Percentiles rank a stretch among this genome's conserved stretches.
Evolutionary conservation across 1,140 invertebrate species (phyloP).

Genomic region (Mizuhopecten yessoensis): DNA sequence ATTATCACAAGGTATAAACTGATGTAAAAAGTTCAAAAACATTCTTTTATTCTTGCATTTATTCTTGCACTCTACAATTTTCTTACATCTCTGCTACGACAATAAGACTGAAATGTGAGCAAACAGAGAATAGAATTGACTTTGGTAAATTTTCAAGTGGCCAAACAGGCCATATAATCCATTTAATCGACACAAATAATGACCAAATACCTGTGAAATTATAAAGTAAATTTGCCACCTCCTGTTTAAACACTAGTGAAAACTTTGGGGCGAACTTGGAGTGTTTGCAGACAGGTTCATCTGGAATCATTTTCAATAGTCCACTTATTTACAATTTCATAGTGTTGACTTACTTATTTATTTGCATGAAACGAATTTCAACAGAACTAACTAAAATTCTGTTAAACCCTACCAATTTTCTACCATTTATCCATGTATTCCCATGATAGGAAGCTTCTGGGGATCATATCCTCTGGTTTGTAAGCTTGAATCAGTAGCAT

Average conservation of each 20-base stretch:
- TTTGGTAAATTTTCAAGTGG: background rate
- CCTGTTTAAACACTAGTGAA: background rate
- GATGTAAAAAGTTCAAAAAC: too few species aligned
- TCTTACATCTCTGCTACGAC: background rate
- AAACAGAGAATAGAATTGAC: background rate
- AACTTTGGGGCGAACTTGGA: background rate
- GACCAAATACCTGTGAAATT: background rate
- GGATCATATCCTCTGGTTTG: background rate
- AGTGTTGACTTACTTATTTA: background rate
- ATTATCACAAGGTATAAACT: too few species aligned
- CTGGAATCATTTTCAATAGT: background rate
- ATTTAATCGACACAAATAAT: constrained; percentile 9
- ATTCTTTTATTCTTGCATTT: background rate
- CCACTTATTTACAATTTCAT: background rate
- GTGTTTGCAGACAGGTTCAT: background rate
- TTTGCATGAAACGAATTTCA: background rate
- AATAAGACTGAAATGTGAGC: background rate
- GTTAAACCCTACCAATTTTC: background rate
- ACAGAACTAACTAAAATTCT: background rate
- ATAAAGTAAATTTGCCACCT: constrained; percentile 5
- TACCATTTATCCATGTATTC: background rate
- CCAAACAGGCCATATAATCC: background rate
- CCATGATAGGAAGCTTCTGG: background rate
- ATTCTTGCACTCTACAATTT: background rate
- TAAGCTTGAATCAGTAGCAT: background rate